phyloP scores from a whole-genome alignment of 1,140 invertebrate genomes.

The Eupristina koningsbergeri region DNA sequence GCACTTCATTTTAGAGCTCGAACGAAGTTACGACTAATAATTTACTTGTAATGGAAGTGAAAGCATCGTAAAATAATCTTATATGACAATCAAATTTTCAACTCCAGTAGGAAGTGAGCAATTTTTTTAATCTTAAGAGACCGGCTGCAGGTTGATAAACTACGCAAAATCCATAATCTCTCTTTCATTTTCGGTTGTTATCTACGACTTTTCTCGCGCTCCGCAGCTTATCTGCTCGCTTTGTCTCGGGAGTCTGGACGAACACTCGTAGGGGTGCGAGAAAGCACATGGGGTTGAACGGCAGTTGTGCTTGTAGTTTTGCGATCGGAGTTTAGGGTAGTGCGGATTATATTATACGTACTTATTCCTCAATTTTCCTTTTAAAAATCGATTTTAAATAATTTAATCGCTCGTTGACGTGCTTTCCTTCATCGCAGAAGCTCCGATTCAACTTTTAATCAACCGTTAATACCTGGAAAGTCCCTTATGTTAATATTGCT shows the following conservation, averaged over 20 bases:
- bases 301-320: not conserved
- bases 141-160: not conserved
- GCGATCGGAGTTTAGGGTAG: not conserved
- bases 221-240: not conserved
- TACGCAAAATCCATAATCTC: not conserved
- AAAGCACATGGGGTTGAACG: not conserved
- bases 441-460: no score
- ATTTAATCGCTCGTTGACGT: no score
- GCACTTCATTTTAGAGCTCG: not conserved
- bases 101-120: not conserved
- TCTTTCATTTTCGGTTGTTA: not conserved
- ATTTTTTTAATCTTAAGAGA: not conserved
- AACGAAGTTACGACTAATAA: not conserved
- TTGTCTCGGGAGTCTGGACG: constrained; percentile 10
- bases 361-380: not conserved
- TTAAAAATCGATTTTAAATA: not conserved
- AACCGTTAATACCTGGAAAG: no score
- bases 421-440: no score
- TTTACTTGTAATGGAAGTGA: not conserved
- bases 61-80: not conserved
- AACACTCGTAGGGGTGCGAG: not conserved
- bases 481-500: not conserved
- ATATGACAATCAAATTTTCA: not conserved
- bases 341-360: not conserved
- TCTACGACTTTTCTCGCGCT: not conserved